Base-by-base conservation (phyloP, 2,797 vertebrate genomes). In the Tiaroga cobitis region DNA sequence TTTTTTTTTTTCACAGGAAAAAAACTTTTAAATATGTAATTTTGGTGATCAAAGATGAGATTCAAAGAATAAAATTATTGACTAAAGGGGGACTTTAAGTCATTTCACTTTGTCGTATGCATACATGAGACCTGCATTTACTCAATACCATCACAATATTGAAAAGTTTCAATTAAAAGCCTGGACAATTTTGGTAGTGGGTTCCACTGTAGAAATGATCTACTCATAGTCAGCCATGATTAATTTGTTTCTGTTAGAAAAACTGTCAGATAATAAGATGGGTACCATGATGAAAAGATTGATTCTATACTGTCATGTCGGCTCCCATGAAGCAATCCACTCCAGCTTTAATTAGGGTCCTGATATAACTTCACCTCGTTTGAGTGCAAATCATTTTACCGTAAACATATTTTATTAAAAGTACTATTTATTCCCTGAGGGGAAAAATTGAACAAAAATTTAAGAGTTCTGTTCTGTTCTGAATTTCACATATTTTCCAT, bases 401-500 rank as follows among this genome's bases (percentile, higher is more conserved):
- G 1, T 6, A 51, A 51, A 51, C 43, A 32, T 9, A 26, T 74
- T 65, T 46, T 21, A 49, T 49, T 51, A 32, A 49, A 74, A 74
- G 4, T 49, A 73, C 7, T 46, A 46, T 46, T 29, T 0, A 5
- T 32, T 74, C 18, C 16, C 29, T 10, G 16, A 32, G 9, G 8
- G 18, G 26, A 19, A 32, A 21, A 32, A 21, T 0, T 10, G 4
- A 19, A 49, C 3, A 65, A 18, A 65, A 18, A 65, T 8, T 5
- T 5, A 6, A 63, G 5, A 29, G 29, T 3, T 65, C 16, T 41
- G 77, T 54, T 63, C 49, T 67, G 65, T 41, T 63, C 49, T 68
- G 73, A 59, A 37, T 78, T 63, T 51, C 11, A 34, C 65, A 43
- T 54, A 69, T 24, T 75, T 84, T 84, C 61, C 70, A 84, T 34